A percentile compares a stretch with the other conserved stretches of the same genome.
Evolutionary conservation across 2,113 vertebrate genomes (phyloP).

Genomic region (Ammospiza caudacuta): DNA sequence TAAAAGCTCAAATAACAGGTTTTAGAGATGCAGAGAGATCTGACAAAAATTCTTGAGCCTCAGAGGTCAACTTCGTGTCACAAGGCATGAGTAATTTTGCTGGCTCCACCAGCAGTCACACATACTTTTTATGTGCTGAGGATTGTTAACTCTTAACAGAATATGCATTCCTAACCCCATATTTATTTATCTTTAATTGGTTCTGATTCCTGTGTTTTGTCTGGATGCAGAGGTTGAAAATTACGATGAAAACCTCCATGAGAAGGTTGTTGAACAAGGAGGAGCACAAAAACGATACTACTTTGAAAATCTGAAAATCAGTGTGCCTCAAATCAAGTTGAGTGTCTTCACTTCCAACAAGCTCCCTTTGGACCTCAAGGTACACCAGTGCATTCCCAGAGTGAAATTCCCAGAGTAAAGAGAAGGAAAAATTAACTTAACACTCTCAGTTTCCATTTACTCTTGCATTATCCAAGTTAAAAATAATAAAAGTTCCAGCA

Average conservation of each 20-base stretch:
- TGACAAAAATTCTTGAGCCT: background rate
- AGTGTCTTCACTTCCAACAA: conserved; percentile 97
- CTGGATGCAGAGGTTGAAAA: conserved; percentile 88
- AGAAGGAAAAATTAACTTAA: background rate
- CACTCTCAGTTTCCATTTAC: background rate
- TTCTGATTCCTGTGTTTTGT: conserved; percentile 5
- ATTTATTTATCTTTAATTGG: background rate
- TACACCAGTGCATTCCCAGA: conserved; percentile 3
- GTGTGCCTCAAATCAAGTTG: conserved; percentile 93
- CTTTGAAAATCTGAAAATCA: conserved; percentile 98
- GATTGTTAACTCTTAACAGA: background rate
- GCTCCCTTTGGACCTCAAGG: conserved; percentile 94
- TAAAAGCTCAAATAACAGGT: conserved; percentile 2
- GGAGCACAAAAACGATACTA: conserved; percentile 87
- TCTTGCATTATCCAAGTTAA: background rate
- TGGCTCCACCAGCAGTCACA: background rate
- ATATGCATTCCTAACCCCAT: background rate
- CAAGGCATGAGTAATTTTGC: background rate
- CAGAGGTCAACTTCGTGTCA: background rate
- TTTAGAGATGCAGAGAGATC: background rate
- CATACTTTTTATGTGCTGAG: background rate
- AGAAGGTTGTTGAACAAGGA: conserved; percentile 80
- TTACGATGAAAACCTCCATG: conserved; percentile 90
- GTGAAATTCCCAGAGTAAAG: background rate
- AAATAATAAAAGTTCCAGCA: background rate